These are phyloP conservation scores for Otus sunia DNA, from an alignment of 2,113 vertebrate genomes.

Conservation along the genomic window DNA sequence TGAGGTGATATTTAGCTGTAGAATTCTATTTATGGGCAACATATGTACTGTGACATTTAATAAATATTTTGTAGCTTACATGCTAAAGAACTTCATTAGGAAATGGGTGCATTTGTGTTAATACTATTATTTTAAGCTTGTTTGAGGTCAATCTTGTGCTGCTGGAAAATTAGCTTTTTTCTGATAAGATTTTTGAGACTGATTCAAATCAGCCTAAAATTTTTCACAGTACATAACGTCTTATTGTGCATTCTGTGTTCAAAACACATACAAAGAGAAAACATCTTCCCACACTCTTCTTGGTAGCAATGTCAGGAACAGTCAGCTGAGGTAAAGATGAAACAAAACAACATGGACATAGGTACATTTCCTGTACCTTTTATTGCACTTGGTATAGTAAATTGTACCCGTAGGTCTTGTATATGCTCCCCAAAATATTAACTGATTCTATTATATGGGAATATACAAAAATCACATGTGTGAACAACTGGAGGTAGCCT, in stretches of 20 bases:
- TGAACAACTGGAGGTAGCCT: not conserved
- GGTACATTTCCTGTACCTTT: not conserved
- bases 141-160: not conserved
- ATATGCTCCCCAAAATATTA: not conserved
- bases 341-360: not conserved
- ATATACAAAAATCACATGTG: not conserved
- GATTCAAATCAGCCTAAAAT: not conserved
- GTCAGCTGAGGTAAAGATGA: not conserved
- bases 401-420: not conserved
- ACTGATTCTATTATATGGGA: not conserved
- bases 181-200: not conserved
- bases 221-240: not conserved
- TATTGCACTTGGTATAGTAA: not conserved
- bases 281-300: not conserved
- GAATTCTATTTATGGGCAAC: not conserved
- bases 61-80: not conserved
- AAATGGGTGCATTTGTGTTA: not conserved
- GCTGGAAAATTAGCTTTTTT: not conserved
- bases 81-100: not conserved
- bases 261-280: not conserved
- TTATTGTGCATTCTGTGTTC: not conserved
- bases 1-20: not conserved
- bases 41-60: not conserved
- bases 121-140: not conserved
- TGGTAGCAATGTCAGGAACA: not conserved